phyloP scores from a whole-genome alignment of 2,113 vertebrate species.

The Channa argus region DNA sequence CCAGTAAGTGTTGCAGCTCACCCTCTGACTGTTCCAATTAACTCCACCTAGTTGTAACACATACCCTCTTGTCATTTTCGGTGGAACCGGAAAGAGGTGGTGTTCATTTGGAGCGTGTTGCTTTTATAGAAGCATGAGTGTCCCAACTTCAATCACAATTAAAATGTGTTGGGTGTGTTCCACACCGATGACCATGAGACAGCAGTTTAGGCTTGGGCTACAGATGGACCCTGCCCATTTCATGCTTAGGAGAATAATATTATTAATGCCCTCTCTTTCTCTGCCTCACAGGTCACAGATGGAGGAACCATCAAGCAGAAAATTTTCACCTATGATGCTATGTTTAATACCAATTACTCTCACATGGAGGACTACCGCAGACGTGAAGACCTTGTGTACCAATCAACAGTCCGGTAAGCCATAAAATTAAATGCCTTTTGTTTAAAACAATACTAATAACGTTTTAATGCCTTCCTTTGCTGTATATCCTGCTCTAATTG shows the following conservation, averaged over 20 bases:
- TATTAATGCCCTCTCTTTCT: constrained; percentile 40
- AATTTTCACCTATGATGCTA: constrained; percentile 98
- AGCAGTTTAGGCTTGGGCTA: constrained; percentile 27
- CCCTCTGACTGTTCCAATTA: too few species aligned
- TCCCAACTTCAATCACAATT: too few species aligned
- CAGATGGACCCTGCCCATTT: constrained; percentile 25
- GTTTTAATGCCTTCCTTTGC: neutral
- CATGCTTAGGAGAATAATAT: constrained; percentile 53
- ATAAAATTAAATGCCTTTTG: neutral
- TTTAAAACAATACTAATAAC: neutral
- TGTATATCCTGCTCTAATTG: neutral
- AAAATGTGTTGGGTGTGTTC: too few species aligned
- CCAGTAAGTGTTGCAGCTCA: too few species aligned
- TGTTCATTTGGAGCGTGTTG: too few species aligned
- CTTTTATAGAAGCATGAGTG: too few species aligned
- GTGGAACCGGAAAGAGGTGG: too few species aligned
- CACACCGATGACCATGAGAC: constrained; percentile 42
- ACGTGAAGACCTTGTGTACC: constrained; percentile 95
- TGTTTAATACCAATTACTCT: constrained; percentile 99
- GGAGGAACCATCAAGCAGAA: constrained; percentile 98
- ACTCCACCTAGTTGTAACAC: too few species aligned
- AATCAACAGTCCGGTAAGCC: constrained; percentile 95
- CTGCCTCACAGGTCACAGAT: constrained; percentile 90
- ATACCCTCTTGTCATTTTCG: too few species aligned
- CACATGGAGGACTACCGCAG: constrained; percentile 97